Conservation (phyloP, 2,888 invertebrate genomes). For the Gonocerus acuteangulatus region DNA sequence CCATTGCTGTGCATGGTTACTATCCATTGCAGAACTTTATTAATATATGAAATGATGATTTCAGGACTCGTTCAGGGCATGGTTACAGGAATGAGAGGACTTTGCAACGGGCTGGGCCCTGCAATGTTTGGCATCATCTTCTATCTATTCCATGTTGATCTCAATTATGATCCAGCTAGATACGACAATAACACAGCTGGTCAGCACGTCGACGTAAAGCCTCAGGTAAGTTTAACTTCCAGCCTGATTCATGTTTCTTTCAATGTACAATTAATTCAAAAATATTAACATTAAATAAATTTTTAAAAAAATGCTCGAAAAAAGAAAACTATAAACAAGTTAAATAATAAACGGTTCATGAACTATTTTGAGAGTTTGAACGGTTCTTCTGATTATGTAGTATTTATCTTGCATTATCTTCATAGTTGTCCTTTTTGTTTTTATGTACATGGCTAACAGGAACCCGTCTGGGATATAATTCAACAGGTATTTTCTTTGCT, state of each 20-base stretch:
- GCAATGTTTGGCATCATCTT: conserved; percentile 98
- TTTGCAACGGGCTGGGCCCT: conserved; percentile 96
- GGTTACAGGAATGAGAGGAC: conserved; percentile 95
- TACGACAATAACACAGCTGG: conserved; percentile 49
- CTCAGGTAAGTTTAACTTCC: conserved; percentile 45
- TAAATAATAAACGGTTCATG: too few relatives aligned
- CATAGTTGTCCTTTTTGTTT: conserved; percentile 10
- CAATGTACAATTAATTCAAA: too few relatives aligned
- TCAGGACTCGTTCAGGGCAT: conserved; percentile 85
- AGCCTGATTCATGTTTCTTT: too few relatives aligned
- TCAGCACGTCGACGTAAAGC: conserved; percentile 48
- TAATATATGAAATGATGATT: too few relatives aligned
- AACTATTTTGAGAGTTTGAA: too few relatives aligned
- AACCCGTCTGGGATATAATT: conserved; percentile 38
- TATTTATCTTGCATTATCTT: background rate
- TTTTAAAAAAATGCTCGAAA: too few relatives aligned
- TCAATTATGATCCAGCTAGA: conserved; percentile 62
- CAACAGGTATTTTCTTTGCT: conserved; percentile 35
- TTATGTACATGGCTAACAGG: conserved; percentile 35
- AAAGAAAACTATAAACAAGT: too few relatives aligned
- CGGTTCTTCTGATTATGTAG: too few relatives aligned
- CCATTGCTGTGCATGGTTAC: too few relatives aligned
- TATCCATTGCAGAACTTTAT: too few relatives aligned
- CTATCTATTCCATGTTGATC: conserved; percentile 95
- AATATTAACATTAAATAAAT: too few relatives aligned